These are phyloP conservation scores for Rhinolophus ferrumequinum DNA, from an alignment of 2,113 vertebrate species.

Conservation along the genomic window DNA sequence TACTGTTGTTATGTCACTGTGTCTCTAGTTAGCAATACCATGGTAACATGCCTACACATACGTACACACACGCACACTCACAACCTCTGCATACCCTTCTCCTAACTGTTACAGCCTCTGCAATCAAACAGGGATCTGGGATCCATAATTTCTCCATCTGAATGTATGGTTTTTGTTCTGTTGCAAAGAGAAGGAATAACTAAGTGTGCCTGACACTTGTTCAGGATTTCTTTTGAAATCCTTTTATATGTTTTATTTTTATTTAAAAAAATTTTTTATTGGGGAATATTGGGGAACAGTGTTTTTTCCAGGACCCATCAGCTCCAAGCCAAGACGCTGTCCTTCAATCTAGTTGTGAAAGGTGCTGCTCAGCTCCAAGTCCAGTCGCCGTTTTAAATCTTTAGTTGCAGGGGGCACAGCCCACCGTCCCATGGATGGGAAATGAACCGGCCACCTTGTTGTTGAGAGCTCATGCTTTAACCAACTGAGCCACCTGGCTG, in stretches of 20 bases:
- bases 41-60: background rate
- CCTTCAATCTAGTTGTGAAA: too few relatives aligned
- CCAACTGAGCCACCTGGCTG: too few relatives aligned
- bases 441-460: too few relatives aligned
- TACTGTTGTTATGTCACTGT: background rate
- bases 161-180: constrained; percentile 2
- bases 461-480: too few relatives aligned
- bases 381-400: too few relatives aligned
- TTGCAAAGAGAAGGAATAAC: constrained; percentile 48
- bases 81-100: background rate
- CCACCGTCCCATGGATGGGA: too few relatives aligned
- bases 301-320: too few relatives aligned
- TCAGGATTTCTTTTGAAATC: constrained; percentile 35
- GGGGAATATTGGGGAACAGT: too few relatives aligned
- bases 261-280: too few relatives aligned
- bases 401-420: too few relatives aligned
- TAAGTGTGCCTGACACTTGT: constrained; percentile 9
- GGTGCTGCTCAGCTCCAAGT: too few relatives aligned
- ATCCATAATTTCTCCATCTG: constrained; percentile 23
- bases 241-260: background rate
- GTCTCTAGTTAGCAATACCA: background rate
- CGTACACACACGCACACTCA: background rate
- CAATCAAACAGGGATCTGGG: background rate
- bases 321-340: too few relatives aligned
- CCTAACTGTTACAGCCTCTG: background rate